These are phyloP conservation scores for Fissipunctia ypsillon DNA, from an alignment of 2,888 invertebrate species.

Conservation along the genomic window DNA sequence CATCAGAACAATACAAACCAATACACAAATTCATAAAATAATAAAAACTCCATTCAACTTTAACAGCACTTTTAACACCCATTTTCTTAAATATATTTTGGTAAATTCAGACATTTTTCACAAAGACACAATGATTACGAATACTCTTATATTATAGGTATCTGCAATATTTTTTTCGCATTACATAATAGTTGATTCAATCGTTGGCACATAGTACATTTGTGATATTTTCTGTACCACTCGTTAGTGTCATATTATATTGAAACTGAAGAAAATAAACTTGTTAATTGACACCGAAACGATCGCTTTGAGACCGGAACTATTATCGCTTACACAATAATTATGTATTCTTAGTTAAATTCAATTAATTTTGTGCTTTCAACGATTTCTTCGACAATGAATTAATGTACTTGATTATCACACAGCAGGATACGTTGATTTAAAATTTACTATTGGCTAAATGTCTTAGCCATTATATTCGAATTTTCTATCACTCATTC, in stretches of 20 bases:
- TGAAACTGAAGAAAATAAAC: conserved; percentile 58
- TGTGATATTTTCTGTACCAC: conserved; percentile 35
- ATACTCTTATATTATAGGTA: conserved; percentile 60
- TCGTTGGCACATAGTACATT: conserved; percentile 63
- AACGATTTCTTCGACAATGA: conserved; percentile 45
- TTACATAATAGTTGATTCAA: conserved; percentile 56
- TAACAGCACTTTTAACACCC: conserved; percentile 60
- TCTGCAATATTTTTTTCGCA: conserved; percentile 52
- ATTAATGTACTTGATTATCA: conserved; percentile 59
- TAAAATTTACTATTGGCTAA: conserved; percentile 49
- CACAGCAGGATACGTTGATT: conserved; percentile 46
- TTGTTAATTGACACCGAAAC: conserved; percentile 62
- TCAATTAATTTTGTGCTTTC: conserved; percentile 57
- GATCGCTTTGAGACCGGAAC: conserved; percentile 54
- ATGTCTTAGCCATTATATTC: conserved; percentile 51
- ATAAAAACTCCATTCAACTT: conserved; percentile 45
- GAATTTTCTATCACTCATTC: conserved; percentile 46
- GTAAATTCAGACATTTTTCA: conserved; percentile 70
- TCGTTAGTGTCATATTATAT: conserved; percentile 34
- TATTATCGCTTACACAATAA: conserved; percentile 40
- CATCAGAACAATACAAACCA: conserved; percentile 44
- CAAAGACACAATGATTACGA: conserved; percentile 69
- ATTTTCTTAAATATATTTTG: conserved; percentile 63
- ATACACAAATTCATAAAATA: conserved; percentile 50
- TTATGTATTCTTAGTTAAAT: conserved; percentile 45